These are phyloP conservation scores for Ceraclea dissimilis DNA, from an alignment of 2,888 invertebrate genomes.

Conservation along the genomic window DNA sequence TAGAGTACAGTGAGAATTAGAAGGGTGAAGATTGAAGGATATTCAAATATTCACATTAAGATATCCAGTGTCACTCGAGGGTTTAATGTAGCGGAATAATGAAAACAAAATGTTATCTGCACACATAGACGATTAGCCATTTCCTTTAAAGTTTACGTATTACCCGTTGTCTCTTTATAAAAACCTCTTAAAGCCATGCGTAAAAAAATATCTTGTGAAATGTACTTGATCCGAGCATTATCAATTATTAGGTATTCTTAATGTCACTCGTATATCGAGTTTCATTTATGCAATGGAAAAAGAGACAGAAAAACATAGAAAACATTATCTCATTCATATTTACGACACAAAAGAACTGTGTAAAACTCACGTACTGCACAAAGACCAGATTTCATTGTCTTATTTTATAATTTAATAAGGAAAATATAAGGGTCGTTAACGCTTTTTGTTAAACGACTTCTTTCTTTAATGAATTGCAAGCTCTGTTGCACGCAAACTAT, in stretches of 20 bases:
- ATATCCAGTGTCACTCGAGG: neutral
- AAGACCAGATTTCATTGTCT: conserved; percentile 10
- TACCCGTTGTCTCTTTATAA: no score
- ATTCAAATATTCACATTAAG: neutral
- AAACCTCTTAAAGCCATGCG: no score
- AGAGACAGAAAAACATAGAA: neutral
- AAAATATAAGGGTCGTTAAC: conserved; percentile 14
- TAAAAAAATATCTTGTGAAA: no score
- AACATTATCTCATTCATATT: neutral
- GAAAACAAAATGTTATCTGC: neutral
- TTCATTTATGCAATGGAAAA: no score
- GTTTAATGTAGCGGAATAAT: neutral
- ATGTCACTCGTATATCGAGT: no score
- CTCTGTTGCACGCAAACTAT: neutral
- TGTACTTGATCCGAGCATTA: no score
- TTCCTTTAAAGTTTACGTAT: neutral
- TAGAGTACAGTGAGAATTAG: neutral
- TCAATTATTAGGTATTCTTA: no score
- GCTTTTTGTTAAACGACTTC: conserved; percentile 2
- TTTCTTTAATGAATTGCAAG: neutral
- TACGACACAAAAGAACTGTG: conserved; percentile 6
- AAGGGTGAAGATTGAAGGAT: neutral
- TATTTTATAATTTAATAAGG: conserved; percentile 15
- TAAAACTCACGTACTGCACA: conserved; percentile 2
- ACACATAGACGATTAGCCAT: conserved; percentile 1